These are phyloP conservation scores for Pagrus major DNA, from an alignment of 2,113 vertebrate genomes.

Conservation along the genomic window DNA sequence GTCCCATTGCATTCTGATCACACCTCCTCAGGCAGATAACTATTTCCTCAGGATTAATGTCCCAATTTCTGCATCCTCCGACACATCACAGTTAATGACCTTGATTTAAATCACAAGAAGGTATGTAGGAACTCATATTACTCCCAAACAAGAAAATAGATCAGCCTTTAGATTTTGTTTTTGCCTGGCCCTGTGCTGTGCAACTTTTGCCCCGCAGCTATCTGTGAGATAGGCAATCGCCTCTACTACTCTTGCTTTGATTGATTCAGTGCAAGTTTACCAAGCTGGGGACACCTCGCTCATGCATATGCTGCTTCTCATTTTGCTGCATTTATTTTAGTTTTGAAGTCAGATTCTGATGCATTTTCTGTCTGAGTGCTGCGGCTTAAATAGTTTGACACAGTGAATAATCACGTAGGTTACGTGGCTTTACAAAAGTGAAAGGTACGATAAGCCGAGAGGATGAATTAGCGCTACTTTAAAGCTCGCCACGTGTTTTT, in stretches of 20 bases:
- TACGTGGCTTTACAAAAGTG: slow-evolving; percentile 44
- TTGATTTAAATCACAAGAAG: slow-evolving; percentile 83
- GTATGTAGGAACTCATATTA: slow-evolving; percentile 68
- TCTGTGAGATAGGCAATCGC: slow-evolving; percentile 54
- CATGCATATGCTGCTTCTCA: slow-evolving; percentile 33
- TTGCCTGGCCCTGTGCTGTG: slow-evolving; percentile 49
- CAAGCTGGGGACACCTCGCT: slow-evolving; percentile 26
- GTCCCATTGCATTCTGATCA: slow-evolving; percentile 69
- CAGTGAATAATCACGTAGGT: slow-evolving; percentile 41
- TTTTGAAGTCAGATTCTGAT: slow-evolving; percentile 30
- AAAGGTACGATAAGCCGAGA: slow-evolving; percentile 54
- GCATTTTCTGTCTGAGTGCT: slow-evolving; percentile 35
- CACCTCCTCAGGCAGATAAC: slow-evolving; percentile 70
- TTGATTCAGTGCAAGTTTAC: slow-evolving; percentile 71
- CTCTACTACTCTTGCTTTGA: slow-evolving; percentile 69
- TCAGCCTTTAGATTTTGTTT: slow-evolving; percentile 72
- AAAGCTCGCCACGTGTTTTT: slow-evolving; percentile 51
- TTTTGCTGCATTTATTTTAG: not conserved
- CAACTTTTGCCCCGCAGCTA: slow-evolving; percentile 63
- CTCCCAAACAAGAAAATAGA: slow-evolving; percentile 73
- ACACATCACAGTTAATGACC: slow-evolving; percentile 80
- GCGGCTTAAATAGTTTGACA: slow-evolving; percentile 42
- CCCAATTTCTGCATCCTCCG: slow-evolving; percentile 76
- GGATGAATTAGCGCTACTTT: slow-evolving; percentile 60
- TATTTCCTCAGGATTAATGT: slow-evolving; percentile 79